These are phyloP conservation scores for Corvus hawaiiensis DNA, from an alignment of 2,113 vertebrate genomes.

Conservation along the genomic window DNA sequence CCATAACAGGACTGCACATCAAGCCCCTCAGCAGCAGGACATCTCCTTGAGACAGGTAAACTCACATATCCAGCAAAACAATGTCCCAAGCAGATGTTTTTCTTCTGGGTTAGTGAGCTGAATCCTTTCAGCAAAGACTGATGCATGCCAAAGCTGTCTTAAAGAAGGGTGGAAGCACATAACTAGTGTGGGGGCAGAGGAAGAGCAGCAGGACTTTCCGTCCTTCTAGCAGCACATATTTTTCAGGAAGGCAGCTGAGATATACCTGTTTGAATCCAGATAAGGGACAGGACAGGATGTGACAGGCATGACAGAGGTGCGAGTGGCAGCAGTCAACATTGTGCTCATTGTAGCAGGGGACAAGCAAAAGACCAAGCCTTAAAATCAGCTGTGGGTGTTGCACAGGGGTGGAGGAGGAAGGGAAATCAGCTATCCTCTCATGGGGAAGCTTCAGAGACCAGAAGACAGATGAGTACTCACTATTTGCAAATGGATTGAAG, in stretches of 20 bases:
- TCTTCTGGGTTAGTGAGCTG: background rate
- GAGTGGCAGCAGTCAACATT: background rate
- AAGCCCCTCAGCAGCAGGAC: background rate
- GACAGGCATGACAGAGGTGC: background rate
- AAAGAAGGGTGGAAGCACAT: background rate
- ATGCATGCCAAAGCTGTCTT: background rate
- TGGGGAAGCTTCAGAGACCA: background rate
- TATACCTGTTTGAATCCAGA: background rate
- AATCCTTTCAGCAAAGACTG: background rate
- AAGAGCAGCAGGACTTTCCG: background rate
- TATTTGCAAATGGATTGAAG: conserved; percentile 30
- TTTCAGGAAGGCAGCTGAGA: background rate
- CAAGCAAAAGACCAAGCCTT: background rate
- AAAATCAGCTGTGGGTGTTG: background rate
- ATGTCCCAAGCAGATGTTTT: background rate
- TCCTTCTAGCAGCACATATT: background rate
- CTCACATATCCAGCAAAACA: background rate
- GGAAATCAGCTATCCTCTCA: background rate
- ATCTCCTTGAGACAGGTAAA: background rate
- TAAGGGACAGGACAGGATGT: background rate
- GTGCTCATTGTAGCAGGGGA: background rate
- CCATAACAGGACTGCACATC: background rate
- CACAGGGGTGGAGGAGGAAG: background rate
- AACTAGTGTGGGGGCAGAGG: background rate
- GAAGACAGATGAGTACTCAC: conserved; percentile 36